These are phyloP conservation scores for Cheirogaleus medius DNA, from an alignment of 2,113 vertebrate genomes.

Conservation along the genomic window DNA sequence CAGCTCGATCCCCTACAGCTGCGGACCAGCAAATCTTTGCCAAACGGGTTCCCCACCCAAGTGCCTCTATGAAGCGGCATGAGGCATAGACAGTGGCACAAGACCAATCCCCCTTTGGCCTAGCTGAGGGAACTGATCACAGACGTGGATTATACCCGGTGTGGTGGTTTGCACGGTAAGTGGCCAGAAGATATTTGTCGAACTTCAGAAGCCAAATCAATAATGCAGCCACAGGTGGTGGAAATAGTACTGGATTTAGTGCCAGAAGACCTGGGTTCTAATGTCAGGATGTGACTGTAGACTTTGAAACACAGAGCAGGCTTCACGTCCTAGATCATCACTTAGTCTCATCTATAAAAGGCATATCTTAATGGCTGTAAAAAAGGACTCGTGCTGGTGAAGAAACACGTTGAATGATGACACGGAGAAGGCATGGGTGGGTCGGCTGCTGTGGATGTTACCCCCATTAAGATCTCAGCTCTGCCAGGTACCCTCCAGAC, in stretches of 20 bases:
- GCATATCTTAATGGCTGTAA: not conserved
- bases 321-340: not conserved
- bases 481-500: not conserved
- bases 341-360: not conserved
- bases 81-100: not conserved
- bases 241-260: not conserved
- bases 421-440: not conserved
- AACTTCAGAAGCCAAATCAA: not conserved
- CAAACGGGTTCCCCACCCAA: accelerated
- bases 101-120: not conserved
- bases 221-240: not conserved
- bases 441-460: not conserved
- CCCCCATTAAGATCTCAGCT: not conserved
- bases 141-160: not conserved
- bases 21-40: not conserved
- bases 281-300: not conserved
- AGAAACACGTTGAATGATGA: not conserved
- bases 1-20: not conserved
- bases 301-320: not conserved
- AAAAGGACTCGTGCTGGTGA: not conserved
- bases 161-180: not conserved
- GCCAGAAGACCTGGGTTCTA: not conserved
- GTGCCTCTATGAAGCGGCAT: not conserved
- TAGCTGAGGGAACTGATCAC: not conserved
- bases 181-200: not conserved